Percentiles rank a stretch among this genome's conserved stretches.
These are phyloP conservation scores for Phylloscopus whistleri DNA, from an alignment of 2,113 vertebrate genomes.

Conservation along the genomic window DNA sequence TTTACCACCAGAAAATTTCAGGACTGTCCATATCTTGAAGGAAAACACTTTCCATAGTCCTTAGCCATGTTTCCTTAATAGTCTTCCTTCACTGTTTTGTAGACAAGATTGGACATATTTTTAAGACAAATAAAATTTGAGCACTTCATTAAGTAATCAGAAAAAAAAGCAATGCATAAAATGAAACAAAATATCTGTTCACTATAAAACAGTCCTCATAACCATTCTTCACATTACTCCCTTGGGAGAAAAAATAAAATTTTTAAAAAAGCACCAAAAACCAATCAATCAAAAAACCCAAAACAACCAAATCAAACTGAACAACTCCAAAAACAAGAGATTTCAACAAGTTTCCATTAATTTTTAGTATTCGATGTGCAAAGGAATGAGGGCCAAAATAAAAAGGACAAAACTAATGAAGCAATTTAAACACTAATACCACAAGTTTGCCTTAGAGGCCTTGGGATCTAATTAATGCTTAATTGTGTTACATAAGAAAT, in stretches of 20 bases:
- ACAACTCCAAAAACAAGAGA: accelerated
- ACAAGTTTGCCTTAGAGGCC: not conserved
- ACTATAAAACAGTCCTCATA: not conserved
- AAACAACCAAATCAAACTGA: not conserved
- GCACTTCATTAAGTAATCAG: not conserved
- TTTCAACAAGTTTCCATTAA: not conserved
- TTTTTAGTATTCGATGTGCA: not conserved
- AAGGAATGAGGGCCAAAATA: not conserved
- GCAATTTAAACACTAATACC: conserved; percentile 14
- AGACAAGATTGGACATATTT: not conserved
- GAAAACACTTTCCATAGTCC: not conserved
- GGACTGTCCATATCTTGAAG: not conserved
- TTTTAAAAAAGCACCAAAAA: not conserved
- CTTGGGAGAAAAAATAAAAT: not conserved
- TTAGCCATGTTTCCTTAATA: not conserved
- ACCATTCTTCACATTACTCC: not conserved
- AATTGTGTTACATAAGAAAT: conserved; percentile 28
- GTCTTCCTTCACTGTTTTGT: not conserved
- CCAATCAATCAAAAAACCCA: accelerated
- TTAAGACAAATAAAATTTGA: not conserved
- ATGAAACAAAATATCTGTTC: not conserved
- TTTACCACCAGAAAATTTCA: not conserved
- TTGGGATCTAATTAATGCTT: conserved; percentile 13
- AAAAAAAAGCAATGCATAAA: not conserved
- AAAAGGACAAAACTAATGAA: conserved; percentile 18